Conservation (phyloP, 2,797 vertebrate species). For the Bucorvus abyssinicus region DNA sequence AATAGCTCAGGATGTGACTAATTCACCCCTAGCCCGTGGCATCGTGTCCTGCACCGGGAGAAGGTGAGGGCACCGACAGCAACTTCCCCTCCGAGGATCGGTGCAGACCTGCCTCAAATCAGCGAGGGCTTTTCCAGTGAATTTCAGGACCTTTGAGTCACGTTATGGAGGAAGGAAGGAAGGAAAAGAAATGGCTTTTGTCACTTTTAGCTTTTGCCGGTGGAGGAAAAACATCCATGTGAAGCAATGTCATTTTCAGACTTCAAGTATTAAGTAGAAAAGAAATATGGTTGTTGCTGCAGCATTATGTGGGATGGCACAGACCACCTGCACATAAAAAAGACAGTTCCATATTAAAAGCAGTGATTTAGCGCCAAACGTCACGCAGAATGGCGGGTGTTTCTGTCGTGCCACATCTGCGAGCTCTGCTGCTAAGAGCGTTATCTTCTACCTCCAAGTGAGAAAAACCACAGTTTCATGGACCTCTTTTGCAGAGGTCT, state of each 20-base stretch:
- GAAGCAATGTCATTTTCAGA: neutral
- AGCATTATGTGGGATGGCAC: neutral
- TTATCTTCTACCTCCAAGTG: neutral
- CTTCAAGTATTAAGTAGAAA: neutral
- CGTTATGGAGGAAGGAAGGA: neutral
- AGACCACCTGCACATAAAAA: neutral
- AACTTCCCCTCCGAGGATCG: fast-evolving
- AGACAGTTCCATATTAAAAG: neutral
- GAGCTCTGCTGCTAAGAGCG: neutral
- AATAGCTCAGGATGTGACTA: neutral
- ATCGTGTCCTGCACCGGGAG: neutral
- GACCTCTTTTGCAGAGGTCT: neutral
- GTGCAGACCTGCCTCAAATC: neutral
- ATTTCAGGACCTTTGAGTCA: neutral
- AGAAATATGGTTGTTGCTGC: neutral
- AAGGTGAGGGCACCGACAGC: neutral
- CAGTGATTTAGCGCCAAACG: neutral
- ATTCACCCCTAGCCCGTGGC: neutral
- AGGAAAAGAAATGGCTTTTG: neutral
- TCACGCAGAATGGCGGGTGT: fast-evolving
- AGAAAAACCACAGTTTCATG: no score
- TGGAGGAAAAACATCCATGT: neutral
- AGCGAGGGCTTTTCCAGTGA: neutral
- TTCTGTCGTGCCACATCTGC: fast-evolving
- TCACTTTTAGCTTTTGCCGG: neutral